Evolutionary conservation across 2,797 vertebrate genomes (phyloP), one percentile per base, ranked within the genome.

Genomic region (Acipenser oxyrinchus): DNA sequence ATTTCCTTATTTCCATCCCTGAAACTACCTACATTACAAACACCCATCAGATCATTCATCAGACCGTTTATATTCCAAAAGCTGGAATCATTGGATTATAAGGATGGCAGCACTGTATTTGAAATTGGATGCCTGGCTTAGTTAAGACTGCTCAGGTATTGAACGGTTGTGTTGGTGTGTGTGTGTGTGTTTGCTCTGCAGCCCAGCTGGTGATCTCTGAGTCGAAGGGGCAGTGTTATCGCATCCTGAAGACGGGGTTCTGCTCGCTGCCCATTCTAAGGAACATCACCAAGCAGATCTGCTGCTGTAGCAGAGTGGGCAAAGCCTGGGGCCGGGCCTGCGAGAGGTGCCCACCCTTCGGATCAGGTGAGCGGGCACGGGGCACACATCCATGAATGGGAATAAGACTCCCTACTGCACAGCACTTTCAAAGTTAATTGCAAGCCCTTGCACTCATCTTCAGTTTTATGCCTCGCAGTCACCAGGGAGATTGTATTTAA

Each of bases 231-330:
- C 90, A 93, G 73, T 99, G 96, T 61, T 93, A 91, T 80, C 91
- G 96, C 70, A 84, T 93, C 0, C 78, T 92, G 67, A 85, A 77
- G 0, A 71, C 68, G 3, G 82, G 83, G 0, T 69, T 83, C 65
- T 98, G 96, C 72, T 81, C 92, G 15, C 77, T 97, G 73, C 95
- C 94, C 57, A 92, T 98, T 70, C 82, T 91, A 61, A 90, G 89
- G 73, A 89, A 71, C 83, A 97, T 99, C 89, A 99, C 95, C 75
- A 97, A 94, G 76, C 96, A 97, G 83, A 97, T 99, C 80, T 99
- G 96, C 84, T 99, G 96, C 87, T 99, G 96, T 85, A 98, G 96
- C 76, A 93, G 95, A 0, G 95, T 99, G 0, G 96, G 96, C 49
- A 97, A 97, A 77, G 95, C 92, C 49, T 99, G 96, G 96, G 96